Percentiles rank a stretch among this genome's conserved stretches.
Conservation (phyloP, 2,797 vertebrate species). For the Rhinatrema bivittatum region DNA sequence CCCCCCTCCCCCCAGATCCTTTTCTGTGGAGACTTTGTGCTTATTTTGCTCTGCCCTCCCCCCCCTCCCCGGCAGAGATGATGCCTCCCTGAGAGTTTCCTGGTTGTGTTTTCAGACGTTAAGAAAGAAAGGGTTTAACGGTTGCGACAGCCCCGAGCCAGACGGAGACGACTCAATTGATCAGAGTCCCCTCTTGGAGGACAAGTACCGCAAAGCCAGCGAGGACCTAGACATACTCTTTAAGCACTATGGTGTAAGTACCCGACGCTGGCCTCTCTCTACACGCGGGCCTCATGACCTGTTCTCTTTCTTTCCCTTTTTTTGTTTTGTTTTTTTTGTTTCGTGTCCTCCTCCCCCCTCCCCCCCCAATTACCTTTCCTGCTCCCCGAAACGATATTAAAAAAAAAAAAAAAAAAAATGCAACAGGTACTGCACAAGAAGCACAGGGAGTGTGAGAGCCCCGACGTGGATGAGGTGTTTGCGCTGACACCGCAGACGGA, state of each 20-base stretch:
- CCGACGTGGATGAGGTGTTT: constrained; percentile 91
- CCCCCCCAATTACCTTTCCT: constrained; percentile 7
- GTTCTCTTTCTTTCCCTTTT: constrained; percentile 21
- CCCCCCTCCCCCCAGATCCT: no score
- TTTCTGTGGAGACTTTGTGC: no score
- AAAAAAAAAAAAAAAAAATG: no score
- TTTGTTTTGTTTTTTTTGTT: constrained; percentile 15
- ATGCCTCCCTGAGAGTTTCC: constrained; percentile 24
- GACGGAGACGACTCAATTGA: constrained; percentile 95
- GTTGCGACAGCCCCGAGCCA: constrained; percentile 96
- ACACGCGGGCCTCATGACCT: constrained; percentile 23
- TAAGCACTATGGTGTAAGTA: constrained; percentile 97
- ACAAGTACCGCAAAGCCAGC: constrained; percentile 88
- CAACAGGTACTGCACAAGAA: constrained; percentile 98
- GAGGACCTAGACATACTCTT: constrained; percentile 96
- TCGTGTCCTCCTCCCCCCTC: constrained; percentile 36
- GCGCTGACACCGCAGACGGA: constrained; percentile 96
- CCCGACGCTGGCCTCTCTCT: constrained; percentile 11
- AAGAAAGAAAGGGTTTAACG: constrained; percentile 98
- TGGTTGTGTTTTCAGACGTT: constrained; percentile 77
- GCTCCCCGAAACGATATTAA: constrained; percentile 2
- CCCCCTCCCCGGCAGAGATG: neutral
- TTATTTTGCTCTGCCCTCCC: fast-evolving
- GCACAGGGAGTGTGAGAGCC: constrained; percentile 96
- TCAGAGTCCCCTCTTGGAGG: constrained; percentile 92